Evolutionary conservation across 2,888 invertebrate species (phyloP).

Genomic region (Empis livida): DNA sequence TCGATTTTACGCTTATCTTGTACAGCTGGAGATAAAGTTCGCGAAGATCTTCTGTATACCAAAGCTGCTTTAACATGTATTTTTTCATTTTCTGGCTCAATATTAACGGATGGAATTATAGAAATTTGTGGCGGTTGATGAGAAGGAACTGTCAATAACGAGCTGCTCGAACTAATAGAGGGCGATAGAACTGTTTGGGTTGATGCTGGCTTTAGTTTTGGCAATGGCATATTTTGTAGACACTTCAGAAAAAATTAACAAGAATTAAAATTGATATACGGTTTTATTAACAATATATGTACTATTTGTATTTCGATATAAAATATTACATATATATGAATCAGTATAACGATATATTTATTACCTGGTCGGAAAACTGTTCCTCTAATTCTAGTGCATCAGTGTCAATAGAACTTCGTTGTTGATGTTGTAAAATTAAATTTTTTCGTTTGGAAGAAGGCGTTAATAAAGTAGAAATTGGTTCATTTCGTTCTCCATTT

Average conservation of each 20-base stretch:
- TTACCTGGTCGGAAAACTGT: constrained; percentile 44
- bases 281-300: no score
- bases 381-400: constrained; percentile 66
- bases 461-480: constrained; percentile 50
- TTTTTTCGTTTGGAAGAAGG: constrained; percentile 70
- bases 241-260: background rate
- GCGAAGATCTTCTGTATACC: constrained; percentile 26
- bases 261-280: no score
- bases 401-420: constrained; percentile 73
- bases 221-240: constrained; percentile 7
- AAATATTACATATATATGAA: background rate
- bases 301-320: no score
- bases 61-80: constrained; percentile 17
- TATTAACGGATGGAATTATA: constrained; percentile 41
- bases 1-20: constrained; percentile 19
- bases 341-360: background rate
- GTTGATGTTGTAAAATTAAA: constrained; percentile 68
- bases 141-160: background rate
- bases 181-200: constrained; percentile 9
- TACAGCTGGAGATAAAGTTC: constrained; percentile 35
- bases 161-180: constrained; percentile 7
- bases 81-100: constrained; percentile 24
- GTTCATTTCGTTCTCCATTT: constrained; percentile 31
- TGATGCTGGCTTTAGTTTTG: constrained; percentile 10
- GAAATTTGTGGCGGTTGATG: constrained; percentile 40